phyloP scores from a whole-genome alignment of 2,797 vertebrate species.

The Columba guinea region DNA sequence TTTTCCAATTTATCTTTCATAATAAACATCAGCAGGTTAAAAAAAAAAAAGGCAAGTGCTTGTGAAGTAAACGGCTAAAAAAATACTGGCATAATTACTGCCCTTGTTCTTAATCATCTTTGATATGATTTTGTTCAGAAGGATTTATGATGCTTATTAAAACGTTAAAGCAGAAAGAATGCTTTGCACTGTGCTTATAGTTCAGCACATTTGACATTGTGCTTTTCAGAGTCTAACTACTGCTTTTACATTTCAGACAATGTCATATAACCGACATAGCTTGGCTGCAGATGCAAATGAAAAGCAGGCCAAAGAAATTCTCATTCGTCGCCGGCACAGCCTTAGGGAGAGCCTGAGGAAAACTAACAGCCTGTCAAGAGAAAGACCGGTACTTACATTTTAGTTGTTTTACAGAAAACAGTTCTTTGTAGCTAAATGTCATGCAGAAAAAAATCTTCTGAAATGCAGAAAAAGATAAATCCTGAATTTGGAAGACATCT shows the following conservation, averaged over 20 bases:
- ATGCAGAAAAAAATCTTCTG: not conserved
- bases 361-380: slow-evolving; percentile 73
- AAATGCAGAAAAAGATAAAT: not conserved
- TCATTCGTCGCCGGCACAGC: slow-evolving; percentile 90
- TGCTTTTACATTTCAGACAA: slow-evolving; percentile 79
- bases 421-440: not conserved
- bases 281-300: slow-evolving; percentile 85
- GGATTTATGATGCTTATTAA: not conserved
- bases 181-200: not conserved
- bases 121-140: not conserved
- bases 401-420: not conserved
- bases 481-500: not conserved
- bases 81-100: not conserved
- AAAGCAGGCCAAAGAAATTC: slow-evolving; percentile 88
- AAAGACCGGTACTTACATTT: slow-evolving; percentile 68
- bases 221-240: not conserved
- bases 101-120: not conserved
- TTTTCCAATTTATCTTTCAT: slow-evolving; percentile 5
- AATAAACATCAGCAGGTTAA: not conserved
- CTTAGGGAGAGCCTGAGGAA: slow-evolving; percentile 87
- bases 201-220: not conserved
- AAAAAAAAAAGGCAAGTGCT: not conserved
- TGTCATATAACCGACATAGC: slow-evolving; percentile 88
- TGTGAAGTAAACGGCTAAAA: not conserved
- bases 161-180: not conserved